phyloP scores from a whole-genome alignment of 2,797 vertebrate genomes.

The Threskiornis aethiopicus region DNA sequence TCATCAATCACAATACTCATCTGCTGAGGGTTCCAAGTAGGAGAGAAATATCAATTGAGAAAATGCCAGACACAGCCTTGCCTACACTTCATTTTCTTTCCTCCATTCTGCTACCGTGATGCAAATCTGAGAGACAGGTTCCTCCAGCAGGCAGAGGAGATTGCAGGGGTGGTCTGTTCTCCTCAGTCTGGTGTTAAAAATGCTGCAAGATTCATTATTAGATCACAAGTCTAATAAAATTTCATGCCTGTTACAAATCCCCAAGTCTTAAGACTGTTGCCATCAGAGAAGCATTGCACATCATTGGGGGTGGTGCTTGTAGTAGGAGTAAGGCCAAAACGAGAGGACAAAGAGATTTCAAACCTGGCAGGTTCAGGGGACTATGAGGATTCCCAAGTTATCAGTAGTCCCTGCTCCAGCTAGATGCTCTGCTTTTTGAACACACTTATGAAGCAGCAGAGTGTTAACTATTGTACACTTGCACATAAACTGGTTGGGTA shows the following conservation, averaged over 20 bases:
- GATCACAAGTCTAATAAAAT: not conserved
- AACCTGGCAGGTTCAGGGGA: not conserved
- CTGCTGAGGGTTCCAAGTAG: not conserved
- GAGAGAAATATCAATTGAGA: not conserved
- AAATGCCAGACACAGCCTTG: not conserved
- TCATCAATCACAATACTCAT: accelerated
- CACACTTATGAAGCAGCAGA: not conserved
- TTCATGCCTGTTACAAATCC: not conserved
- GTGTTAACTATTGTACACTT: not conserved
- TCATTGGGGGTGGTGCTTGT: accelerated
- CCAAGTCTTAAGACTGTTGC: not conserved
- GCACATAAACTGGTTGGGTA: not conserved
- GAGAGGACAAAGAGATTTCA: not conserved
- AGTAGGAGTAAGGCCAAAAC: not conserved
- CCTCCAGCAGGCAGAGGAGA: not conserved
- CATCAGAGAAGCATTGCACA: not conserved
- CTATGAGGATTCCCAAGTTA: not conserved
- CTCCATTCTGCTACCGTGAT: not conserved
- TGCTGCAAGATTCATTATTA: not conserved
- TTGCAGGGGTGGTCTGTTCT: not conserved
- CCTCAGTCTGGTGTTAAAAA: not conserved
- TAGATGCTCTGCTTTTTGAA: not conserved
- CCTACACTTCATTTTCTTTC: not conserved
- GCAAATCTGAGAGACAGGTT: not conserved
- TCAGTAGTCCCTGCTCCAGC: not conserved